These are phyloP conservation scores for Catocala sponsa DNA, from an alignment of 2,888 invertebrate species.

Conservation along the genomic window DNA sequence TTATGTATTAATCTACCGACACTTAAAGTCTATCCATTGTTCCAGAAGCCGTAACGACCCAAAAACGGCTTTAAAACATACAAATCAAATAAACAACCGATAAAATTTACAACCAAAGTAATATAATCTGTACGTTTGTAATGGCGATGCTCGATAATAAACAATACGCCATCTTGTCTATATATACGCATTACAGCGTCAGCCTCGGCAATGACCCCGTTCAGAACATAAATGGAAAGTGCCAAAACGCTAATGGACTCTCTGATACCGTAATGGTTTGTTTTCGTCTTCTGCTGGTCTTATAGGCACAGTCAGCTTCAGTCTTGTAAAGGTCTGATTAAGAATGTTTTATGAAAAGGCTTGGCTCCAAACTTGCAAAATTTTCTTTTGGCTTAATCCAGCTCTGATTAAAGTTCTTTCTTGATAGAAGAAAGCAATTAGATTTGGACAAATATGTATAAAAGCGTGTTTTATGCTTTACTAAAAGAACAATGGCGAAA, in stretches of 20 bases:
- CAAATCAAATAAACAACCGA: not conserved
- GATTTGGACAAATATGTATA: too few relatives aligned
- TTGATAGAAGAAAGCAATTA: too few relatives aligned
- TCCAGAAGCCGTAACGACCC: not conserved
- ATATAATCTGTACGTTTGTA: not conserved
- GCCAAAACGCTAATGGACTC: constrained; percentile 21
- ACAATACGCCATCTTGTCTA: constrained; percentile 59
- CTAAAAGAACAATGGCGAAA: too few relatives aligned
- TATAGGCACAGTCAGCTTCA: too few relatives aligned
- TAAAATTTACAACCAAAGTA: not conserved
- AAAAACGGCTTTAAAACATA: not conserved
- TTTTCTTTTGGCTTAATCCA: too few relatives aligned
- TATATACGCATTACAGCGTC: constrained; percentile 47
- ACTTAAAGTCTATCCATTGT: too few relatives aligned
- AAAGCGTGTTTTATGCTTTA: too few relatives aligned
- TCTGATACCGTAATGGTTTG: not conserved
- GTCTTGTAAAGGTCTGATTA: too few relatives aligned
- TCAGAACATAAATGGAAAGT: constrained; percentile 8
- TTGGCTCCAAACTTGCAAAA: too few relatives aligned
- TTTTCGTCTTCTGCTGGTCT: not conserved
- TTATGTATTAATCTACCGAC: too few relatives aligned
- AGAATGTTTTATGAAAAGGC: too few relatives aligned
- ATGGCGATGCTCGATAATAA: constrained; percentile 35
- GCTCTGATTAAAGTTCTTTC: too few relatives aligned
- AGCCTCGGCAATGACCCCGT: constrained; percentile 38